Percentiles rank a stretch among this genome's conserved stretches.
Evolutionary conservation across 1,140 invertebrate genomes (phyloP).

Genomic region (Trinorchestia longiramus): DNA sequence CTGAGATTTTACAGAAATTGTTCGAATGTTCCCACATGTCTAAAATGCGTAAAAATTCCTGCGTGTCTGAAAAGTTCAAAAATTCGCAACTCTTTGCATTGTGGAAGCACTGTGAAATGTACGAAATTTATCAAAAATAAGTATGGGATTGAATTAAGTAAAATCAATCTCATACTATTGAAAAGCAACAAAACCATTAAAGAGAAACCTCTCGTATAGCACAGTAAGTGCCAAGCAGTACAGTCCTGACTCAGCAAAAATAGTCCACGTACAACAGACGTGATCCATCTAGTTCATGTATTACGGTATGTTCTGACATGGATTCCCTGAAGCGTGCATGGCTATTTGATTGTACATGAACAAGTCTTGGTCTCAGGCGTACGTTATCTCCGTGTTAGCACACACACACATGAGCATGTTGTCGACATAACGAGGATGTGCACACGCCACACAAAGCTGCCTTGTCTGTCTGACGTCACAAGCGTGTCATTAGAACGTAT

Average conservation of each 20-base stretch:
- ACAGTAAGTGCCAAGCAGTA: neutral
- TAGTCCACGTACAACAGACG: neutral
- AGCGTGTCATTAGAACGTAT: neutral
- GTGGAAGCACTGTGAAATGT: too few species aligned
- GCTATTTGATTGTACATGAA: neutral
- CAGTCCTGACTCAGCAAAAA: too few species aligned
- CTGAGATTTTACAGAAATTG: neutral
- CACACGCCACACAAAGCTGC: neutral
- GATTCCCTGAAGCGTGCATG: neutral
- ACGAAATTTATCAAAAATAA: neutral
- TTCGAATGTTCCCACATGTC: neutral
- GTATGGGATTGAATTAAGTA: neutral
- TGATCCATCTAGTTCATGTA: neutral
- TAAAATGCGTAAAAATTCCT: neutral
- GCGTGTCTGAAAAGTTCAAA: neutral
- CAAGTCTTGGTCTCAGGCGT: neutral
- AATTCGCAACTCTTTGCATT: too few species aligned
- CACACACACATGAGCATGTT: neutral
- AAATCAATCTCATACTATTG: neutral
- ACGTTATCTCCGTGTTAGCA: neutral
- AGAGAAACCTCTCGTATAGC: neutral
- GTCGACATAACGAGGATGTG: neutral
- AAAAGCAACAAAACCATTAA: neutral
- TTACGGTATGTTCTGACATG: neutral
- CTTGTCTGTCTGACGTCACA: neutral